Conservation (phyloP, 2,113 vertebrate genomes). For the Megaceryle torquata region DNA sequence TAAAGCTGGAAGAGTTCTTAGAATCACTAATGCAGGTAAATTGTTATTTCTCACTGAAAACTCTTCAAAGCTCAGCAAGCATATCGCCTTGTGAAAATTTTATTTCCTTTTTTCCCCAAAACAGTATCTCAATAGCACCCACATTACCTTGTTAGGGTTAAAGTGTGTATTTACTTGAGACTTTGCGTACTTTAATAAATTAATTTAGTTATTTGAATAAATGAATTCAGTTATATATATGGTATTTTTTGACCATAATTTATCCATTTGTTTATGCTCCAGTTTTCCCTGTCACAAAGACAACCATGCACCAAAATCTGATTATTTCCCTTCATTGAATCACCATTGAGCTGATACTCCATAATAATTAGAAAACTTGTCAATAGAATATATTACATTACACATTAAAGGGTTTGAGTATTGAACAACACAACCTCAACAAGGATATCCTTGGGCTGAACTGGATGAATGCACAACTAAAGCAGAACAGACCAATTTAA, state of each 20-base stretch:
- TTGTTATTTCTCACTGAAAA: neutral
- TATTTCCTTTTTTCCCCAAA: neutral
- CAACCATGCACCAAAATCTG: neutral
- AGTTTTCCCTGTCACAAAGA: neutral
- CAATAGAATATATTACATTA: neutral
- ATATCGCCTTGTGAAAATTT: neutral
- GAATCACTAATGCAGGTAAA: neutral
- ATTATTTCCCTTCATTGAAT: neutral
- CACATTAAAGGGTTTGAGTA: neutral
- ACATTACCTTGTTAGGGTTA: neutral
- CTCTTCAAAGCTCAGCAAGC: neutral
- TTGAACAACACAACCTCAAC: neutral
- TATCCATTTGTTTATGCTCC: neutral
- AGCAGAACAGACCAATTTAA: neutral
- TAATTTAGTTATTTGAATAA: neutral
- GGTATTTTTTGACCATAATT: neutral
- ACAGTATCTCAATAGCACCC: neutral
- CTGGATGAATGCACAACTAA: neutral
- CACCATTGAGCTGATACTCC: neutral
- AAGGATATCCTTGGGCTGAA: neutral
- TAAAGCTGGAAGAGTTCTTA: neutral
- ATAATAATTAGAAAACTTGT: neutral
- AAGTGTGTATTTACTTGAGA: neutral
- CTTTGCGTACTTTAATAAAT: neutral
- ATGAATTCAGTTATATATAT: neutral